phyloP scores from a whole-genome alignment of 2,797 vertebrate species.

The Mastacembelus armatus region DNA sequence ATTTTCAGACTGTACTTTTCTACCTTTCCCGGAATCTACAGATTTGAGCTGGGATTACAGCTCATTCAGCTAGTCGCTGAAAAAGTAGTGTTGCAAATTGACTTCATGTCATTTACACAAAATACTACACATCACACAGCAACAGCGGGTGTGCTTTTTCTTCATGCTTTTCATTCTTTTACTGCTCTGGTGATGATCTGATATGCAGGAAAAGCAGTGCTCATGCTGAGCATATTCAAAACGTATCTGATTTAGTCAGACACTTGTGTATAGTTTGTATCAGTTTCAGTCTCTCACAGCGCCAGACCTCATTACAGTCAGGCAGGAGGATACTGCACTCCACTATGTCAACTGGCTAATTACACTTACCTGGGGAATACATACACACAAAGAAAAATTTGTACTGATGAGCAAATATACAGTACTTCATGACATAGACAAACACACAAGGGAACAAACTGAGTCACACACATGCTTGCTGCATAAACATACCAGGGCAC shows the following conservation, averaged over 20 bases:
- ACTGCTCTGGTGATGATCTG: not conserved
- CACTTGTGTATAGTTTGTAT: constrained; percentile 25
- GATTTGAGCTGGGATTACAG: too few species aligned
- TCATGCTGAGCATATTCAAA: too few species aligned
- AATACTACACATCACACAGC: not conserved
- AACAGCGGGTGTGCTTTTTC: too few species aligned
- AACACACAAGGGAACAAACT: not conserved
- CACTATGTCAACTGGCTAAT: constrained; percentile 57
- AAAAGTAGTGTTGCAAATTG: too few species aligned
- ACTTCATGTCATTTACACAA: constrained; percentile 18
- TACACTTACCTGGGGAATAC: constrained; percentile 38
- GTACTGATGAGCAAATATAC: too few species aligned
- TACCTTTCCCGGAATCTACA: too few species aligned
- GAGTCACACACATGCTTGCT: not conserved
- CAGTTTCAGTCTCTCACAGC: constrained; percentile 39
- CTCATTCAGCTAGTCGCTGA: too few species aligned
- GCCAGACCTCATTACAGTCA: constrained; percentile 67
- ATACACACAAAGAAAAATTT: too few species aligned
- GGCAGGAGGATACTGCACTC: constrained; percentile 48
- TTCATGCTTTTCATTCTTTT: not conserved
- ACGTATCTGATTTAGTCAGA: constrained; percentile 12
- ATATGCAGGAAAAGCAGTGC: not conserved
- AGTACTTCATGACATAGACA: not conserved
- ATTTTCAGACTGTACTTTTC: too few species aligned
- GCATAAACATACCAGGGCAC: constrained; percentile 1